Percentiles rank a stretch among this genome's conserved stretches.
Conservation (phyloP, 2,888 invertebrate species). For the Subacronicta megacephala region DNA sequence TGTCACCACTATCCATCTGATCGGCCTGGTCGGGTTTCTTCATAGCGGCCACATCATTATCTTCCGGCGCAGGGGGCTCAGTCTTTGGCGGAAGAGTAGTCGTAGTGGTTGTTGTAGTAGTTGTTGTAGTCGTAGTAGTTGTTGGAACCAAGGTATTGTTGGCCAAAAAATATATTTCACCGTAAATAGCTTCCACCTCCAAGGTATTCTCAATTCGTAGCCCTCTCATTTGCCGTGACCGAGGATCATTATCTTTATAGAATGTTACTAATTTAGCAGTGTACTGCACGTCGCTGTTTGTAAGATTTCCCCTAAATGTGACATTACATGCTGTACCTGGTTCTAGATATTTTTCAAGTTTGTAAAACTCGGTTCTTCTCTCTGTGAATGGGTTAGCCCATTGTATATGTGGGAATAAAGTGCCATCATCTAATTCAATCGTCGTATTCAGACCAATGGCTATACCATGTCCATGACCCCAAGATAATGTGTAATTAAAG, state of each 20-base stretch:
- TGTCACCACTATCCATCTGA: constrained; percentile 72
- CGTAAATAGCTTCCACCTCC: constrained; percentile 92
- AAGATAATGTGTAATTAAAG: constrained; percentile 92
- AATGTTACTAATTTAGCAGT: constrained; percentile 92
- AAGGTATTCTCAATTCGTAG: constrained; percentile 91
- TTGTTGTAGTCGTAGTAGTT: constrained; percentile 91
- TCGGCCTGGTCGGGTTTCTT: constrained; percentile 67
- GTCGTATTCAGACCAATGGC: constrained; percentile 92
- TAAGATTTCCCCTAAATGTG: constrained; percentile 93
- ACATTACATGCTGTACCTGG: constrained; percentile 96
- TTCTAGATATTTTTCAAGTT: constrained; percentile 91
- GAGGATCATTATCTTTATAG: constrained; percentile 91
- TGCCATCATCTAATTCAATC: constrained; percentile 90
- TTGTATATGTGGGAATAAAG: constrained; percentile 89
- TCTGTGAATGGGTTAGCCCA: constrained; percentile 92
- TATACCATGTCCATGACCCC: constrained; percentile 94
- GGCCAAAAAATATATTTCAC: constrained; percentile 93
- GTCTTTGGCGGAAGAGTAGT: constrained; percentile 87
- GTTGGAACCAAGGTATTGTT: constrained; percentile 95
- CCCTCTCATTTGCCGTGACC: constrained; percentile 90
- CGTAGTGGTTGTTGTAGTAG: constrained; percentile 88
- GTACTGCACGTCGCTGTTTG: constrained; percentile 93
- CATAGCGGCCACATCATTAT: constrained; percentile 79
- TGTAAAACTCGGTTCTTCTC: constrained; percentile 88
- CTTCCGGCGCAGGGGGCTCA: constrained; percentile 85